Evolutionary conservation across 2,113 vertebrate genomes (phyloP).

Genomic region (Delphinus delphis): DNA sequence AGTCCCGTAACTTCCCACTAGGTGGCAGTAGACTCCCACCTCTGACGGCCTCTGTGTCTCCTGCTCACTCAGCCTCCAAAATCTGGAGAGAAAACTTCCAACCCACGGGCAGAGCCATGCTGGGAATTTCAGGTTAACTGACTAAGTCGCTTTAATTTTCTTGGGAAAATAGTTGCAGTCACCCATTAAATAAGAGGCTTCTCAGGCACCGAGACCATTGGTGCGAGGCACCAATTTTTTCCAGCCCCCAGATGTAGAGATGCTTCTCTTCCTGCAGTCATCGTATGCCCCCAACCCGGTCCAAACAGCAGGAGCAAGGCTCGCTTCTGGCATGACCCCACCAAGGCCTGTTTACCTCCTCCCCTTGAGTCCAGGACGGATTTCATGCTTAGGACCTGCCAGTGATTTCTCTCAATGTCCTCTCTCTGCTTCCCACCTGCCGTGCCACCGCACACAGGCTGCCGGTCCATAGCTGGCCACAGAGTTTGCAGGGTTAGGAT

Average conservation of each 20-base stretch:
- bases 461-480: fast-evolving
- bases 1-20: neutral
- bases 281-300: fast-evolving
- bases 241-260: neutral
- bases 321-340: neutral
- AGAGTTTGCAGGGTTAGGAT: neutral
- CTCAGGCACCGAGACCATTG: neutral
- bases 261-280: neutral
- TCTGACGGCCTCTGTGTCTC: neutral
- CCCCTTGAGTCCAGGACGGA: fast-evolving
- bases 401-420: neutral
- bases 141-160: slow-evolving; percentile 73
- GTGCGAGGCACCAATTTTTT: neutral
- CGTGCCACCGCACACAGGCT: neutral
- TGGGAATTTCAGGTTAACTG: slow-evolving; percentile 71
- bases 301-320: neutral
- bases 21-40: slow-evolving; percentile 61
- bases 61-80: neutral
- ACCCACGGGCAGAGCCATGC: neutral
- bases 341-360: neutral
- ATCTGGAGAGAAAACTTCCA: neutral
- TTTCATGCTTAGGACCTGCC: neutral
- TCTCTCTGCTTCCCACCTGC: neutral
- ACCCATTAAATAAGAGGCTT: slow-evolving; percentile 42
- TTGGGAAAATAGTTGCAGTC: slow-evolving; percentile 66